A percentile compares a stretch with the other conserved stretches of the same genome.
Evolutionary conservation across 2,888 invertebrate species (phyloP).

Genomic region (Chalcosyrphus nemorum): DNA sequence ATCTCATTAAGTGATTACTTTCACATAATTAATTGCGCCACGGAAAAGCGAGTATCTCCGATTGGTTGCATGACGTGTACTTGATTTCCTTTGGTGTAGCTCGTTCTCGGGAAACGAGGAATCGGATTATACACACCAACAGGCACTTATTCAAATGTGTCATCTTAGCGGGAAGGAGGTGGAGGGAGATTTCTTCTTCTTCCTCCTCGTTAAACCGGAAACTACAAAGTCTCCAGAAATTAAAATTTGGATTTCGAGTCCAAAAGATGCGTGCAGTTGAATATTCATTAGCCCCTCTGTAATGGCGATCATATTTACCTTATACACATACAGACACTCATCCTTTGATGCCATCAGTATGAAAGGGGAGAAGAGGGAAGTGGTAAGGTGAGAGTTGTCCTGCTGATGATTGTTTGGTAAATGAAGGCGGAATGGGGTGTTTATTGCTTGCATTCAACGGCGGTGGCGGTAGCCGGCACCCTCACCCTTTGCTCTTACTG

Average conservation of each 20-base stretch:
- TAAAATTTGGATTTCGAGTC: conserved; percentile 49
- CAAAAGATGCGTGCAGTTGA: conserved; percentile 28
- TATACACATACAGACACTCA: no score
- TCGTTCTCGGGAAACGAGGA: background rate
- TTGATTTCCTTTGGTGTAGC: conserved; percentile 2
- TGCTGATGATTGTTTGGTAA: conserved; percentile 53
- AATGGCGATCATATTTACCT: background rate
- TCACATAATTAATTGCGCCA: conserved; percentile 69
- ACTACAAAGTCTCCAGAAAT: conserved; percentile 11
- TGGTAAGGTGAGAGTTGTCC: conserved; percentile 24
- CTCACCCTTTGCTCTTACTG: background rate
- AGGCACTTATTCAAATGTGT: conserved; percentile 53
- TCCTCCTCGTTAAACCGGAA: conserved; percentile 49
- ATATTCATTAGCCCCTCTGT: conserved; percentile 49
- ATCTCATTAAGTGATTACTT: conserved; percentile 71
- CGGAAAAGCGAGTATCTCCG: conserved; percentile 30
- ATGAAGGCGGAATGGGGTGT: conserved; percentile 62
- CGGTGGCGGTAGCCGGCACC: no score
- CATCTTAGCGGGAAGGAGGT: conserved; percentile 16
- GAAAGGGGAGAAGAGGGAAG: background rate
- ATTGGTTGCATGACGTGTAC: conserved; percentile 14
- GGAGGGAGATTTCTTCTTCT: background rate
- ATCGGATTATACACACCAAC: conserved; percentile 46
- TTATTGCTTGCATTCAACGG: conserved; percentile 53
- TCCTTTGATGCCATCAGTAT: background rate